phyloP scores from a whole-genome alignment of 2,888 invertebrate species.

The Patella ulyssiponensis region DNA sequence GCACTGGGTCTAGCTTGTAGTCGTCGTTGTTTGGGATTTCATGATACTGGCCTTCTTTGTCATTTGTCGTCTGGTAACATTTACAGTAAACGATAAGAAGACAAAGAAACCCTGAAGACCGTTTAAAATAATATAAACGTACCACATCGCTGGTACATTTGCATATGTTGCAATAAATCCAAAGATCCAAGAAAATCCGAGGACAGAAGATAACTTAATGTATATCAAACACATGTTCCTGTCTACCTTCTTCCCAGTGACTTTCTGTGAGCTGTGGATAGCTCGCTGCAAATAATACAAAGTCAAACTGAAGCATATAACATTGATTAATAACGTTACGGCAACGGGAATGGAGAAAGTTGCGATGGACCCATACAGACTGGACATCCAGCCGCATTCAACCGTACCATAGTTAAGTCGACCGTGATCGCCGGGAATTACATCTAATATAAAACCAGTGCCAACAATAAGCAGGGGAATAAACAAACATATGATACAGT shows the following conservation, averaged over 20 bases:
- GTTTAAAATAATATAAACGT: neutral
- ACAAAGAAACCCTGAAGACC: neutral
- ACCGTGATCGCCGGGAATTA: neutral
- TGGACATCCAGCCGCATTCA: neutral
- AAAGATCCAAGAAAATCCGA: neutral
- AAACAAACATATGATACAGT: neutral
- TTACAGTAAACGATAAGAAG: neutral
- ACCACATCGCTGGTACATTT: neutral
- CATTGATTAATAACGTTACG: neutral
- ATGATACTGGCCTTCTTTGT: too few species aligned
- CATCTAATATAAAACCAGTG: neutral
- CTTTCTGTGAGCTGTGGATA: neutral
- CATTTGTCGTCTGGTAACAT: neutral
- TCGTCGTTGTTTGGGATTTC: too few species aligned
- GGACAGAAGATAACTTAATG: neutral
- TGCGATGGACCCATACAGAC: neutral
- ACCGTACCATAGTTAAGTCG: neutral
- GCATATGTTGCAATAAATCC: neutral
- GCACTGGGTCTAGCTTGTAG: too few species aligned
- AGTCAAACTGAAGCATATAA: neutral
- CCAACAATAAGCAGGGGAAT: neutral
- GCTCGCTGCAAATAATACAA: neutral
- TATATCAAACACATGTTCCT: neutral
- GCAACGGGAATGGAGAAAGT: neutral
- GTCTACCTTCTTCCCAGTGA: neutral